Evolutionary conservation across 2,888 invertebrate species (phyloP).

Genomic region (Calameuta filiformis): DNA sequence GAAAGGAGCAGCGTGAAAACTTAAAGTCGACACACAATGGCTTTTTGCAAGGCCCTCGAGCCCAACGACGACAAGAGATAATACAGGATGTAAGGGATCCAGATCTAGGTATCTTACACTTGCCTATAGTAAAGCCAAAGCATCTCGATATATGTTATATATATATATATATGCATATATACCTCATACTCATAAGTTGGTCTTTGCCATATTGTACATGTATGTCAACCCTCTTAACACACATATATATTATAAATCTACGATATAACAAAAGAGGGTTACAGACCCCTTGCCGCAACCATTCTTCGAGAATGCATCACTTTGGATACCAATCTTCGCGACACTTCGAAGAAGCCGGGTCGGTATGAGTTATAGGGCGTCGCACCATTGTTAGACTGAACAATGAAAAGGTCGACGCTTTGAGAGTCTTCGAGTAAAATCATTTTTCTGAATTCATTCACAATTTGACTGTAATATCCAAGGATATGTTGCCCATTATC

Average conservation of each 20-base stretch:
- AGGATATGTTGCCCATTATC: neutral
- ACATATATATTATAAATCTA: neutral
- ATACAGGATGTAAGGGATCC: constrained; percentile 34
- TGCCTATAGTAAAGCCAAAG: neutral
- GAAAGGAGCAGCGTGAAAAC: constrained; percentile 37
- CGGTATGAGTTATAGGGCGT: neutral
- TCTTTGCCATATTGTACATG: constrained; percentile 33
- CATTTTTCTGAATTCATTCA: neutral
- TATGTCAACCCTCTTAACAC: constrained; percentile 36
- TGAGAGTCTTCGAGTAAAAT: neutral
- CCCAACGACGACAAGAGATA: constrained; percentile 34
- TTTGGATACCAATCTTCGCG: neutral
- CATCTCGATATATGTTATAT: constrained; percentile 12
- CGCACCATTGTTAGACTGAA: constrained; percentile 2
- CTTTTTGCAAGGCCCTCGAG: constrained; percentile 44
- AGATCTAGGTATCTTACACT: constrained; percentile 1
- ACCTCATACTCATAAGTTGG: constrained; percentile 30
- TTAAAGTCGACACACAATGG: constrained; percentile 50
- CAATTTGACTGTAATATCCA: neutral
- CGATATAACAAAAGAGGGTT: too few relatives aligned
- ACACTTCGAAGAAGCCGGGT: neutral
- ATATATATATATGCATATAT: constrained; percentile 15
- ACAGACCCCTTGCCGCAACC: neutral
- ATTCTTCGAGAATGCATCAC: neutral
- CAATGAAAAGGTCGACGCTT: constrained; percentile 13